Evolutionary conservation across 2,888 invertebrate species (phyloP), one percentile per base, ranked within the genome.

Genomic region (Netelia virgata): DNA sequence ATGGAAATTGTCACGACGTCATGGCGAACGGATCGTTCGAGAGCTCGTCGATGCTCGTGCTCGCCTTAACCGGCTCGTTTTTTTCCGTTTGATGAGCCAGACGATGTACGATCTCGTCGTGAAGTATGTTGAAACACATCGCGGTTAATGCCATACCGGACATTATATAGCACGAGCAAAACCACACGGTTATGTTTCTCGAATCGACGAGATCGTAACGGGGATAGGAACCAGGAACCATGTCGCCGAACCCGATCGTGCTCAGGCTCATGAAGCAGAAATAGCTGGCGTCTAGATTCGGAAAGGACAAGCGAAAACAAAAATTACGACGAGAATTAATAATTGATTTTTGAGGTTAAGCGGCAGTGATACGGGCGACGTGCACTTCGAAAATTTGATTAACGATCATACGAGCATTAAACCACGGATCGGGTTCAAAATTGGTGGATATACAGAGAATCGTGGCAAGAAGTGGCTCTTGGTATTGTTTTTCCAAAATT

Each of bases 191-290:
- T 41, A 96, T 95, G 88, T 96, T 96, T 80, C 90, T 90, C 88
- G 96, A 95, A 57, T 96, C 95, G 50, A 95, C 94, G 94, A 95
- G 91, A 93, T 95, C 92, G 94, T 94, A 88, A 93, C 94, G 92
- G 90, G 95, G 92, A 94, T 95, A 93, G 93, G 95, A 93, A 43
- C 97, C 97, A 72, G 97, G 97, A 87, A 97, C 95, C 94, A 97
- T 96, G 92, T 97, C 97, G 84, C 97, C 98, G 89, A 98, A 98
- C 47, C 98, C 98, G 91, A 98, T 98, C 16, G 98, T 98, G 90
- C 97, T 98, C 91, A 98, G 95, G 88, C 98, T 97, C 96, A 98
- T 98, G 94, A 99, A 99, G 94, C 98, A 98, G 94, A 98, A 99
- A 94, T 97, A 99, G 91, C 92, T 92, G 36, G 93, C 93, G 84